Base-by-base conservation (phyloP, 2,113 vertebrate species). In the Sebastes schlegelii region DNA sequence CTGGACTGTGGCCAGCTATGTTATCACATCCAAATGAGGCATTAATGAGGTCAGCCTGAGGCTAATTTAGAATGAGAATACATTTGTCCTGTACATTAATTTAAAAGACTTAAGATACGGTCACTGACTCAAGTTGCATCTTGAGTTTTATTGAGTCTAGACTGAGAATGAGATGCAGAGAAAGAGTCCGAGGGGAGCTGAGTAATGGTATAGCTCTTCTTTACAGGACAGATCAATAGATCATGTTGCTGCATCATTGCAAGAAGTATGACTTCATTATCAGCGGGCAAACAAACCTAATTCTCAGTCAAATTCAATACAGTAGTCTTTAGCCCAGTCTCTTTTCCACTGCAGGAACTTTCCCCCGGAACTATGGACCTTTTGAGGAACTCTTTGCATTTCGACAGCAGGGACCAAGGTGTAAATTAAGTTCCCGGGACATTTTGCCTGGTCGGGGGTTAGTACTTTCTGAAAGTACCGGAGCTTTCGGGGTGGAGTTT, bases 21-120 rank as follows among this genome's bases (percentile, higher is more conserved):
- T 45, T 34, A 11, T 81, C 40, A 1, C 40, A 52, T 71, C 72
- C 26, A 63, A 74, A 79, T 46, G 42, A 85, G 48, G 16, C n/a
- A 17, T 66, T 86, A 80, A 54, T 77, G 72, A 77, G 68, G 74
- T 82, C 66, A 49, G 21, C 23, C 52, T 0, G 54, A 74, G 75
- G 83, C 42, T 67, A 74, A 84, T 67, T 70, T 61, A 73, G 77
- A 71, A 80, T 42, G 19, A 57, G 64, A 83, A 71, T 72, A 63
- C 16, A 74, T 76, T 8, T 26, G 42, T 61, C 54, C 6, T 8
- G 26, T 65, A 55, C 1, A 48, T 46, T 61, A 42, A 83, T 76
- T 75, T 21, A 60, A 46, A 76, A 51, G 21, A 64, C 34, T 66
- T 3, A 7, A 62, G 14, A 16, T n/a, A 4, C n/a, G 45, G 48